Percentiles rank a stretch among this genome's conserved stretches.
phyloP scores from a whole-genome alignment of 2,888 invertebrate species.

The Lepidochrysops patricia region DNA sequence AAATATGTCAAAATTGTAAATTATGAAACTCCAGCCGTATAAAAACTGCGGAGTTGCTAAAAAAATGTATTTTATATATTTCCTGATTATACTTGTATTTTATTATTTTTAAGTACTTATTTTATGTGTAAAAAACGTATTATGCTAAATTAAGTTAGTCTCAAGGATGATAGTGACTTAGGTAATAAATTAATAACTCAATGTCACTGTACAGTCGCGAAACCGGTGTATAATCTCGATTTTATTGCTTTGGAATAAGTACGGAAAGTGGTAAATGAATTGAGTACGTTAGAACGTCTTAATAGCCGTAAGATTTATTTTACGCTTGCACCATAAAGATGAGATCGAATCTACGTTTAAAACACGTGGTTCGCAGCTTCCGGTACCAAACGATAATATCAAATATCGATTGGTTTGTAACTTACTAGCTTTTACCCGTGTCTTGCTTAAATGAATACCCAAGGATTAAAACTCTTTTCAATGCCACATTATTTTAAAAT shows the following conservation, averaged over 20 bases:
- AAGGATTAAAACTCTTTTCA: too few relatives aligned
- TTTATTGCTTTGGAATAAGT: too few relatives aligned
- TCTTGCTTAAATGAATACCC: too few relatives aligned
- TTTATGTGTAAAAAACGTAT: neutral
- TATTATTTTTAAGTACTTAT: neutral
- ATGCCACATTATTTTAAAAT: too few relatives aligned
- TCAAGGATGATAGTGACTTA: neutral
- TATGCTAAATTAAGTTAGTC: neutral
- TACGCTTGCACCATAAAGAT: neutral
- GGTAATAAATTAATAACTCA: neutral
- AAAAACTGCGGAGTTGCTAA: neutral
- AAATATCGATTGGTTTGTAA: neutral
- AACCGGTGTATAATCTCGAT: too few relatives aligned
- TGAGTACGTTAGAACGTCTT: too few relatives aligned
- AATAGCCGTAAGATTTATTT: neutral
- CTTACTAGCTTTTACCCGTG: too few relatives aligned
- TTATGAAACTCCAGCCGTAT: neutral
- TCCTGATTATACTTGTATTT: neutral
- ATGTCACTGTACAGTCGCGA: too few relatives aligned
- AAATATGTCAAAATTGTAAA: neutral
- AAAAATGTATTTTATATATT: neutral
- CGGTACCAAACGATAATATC: neutral
- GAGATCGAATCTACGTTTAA: neutral
- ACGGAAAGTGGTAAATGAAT: too few relatives aligned
- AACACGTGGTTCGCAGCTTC: neutral